Base-by-base conservation (phyloP, 1,140 invertebrate species). In the Cotesia glomerata region DNA sequence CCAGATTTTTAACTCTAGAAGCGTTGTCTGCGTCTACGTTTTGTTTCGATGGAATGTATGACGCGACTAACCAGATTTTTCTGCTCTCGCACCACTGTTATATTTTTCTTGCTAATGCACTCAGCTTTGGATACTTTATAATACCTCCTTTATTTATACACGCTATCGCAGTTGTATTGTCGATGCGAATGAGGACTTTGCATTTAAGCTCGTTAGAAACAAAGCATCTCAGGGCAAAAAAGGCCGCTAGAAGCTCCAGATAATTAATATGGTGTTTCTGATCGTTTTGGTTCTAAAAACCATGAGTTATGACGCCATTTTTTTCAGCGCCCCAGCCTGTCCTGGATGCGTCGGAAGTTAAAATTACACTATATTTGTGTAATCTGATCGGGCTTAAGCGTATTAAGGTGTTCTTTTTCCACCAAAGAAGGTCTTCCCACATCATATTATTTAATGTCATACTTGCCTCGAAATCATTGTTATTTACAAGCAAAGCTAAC, bases 321-420 rank as follows among this genome's bases (percentile, higher is more conserved):
- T 74, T 77, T 45, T 51, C 39, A 34, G 56, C 58, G 4, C 76
- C 78, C 77, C 80, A 82, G 14, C 78, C 79, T n/a, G 78, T 73
- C 11, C 74, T n/a, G 5, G 78, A 81, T 1, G 77, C 61, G 54
- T 80, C 79, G 5, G 78, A 76, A 74, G 77, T 78, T 69, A 81
- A 77, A 69, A 77, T 77, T 32, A 77, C 14, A 16, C 13, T 18
- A 56, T 63, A 75, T 11, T 69, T 49, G 4, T 62, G 26, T 8
- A 3, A 39, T 35, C 54, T 69, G 34, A 69, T 69, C 59, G 67
- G 67, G 26, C 59, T 69, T 4, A 5, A 14, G 3, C 68, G 52
- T 58, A 68, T 69, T 11, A 3, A 9, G 9, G 54, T 56, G 16
- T 69, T 69, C 35, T 16, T 18, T 35, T 45, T 59, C 67, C 36